Evolutionary conservation across 2,888 invertebrate genomes (phyloP), one percentile per base, ranked within the genome.

Genomic region (Netelia fuscicornis): DNA sequence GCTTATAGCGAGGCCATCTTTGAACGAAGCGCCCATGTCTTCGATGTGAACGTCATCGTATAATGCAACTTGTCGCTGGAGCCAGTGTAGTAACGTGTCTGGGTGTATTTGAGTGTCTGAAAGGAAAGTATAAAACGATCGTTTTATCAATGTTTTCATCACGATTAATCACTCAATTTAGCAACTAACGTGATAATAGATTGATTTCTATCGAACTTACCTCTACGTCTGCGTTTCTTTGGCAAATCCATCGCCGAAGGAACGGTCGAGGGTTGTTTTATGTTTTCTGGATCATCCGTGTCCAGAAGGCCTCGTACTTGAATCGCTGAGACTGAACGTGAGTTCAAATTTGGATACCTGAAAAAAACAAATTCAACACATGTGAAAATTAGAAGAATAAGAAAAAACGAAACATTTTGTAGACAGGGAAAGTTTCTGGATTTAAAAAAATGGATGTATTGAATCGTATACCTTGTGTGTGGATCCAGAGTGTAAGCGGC

Each of bases 401-500:
- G 9, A 5, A 17, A n/a, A 37, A 80, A 65, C 13, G 5, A 52
- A 60, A 25, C 13, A 9, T 56, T 42, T 52, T 9, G 1, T 54
- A 13, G 2, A 23, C 3, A 54, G 13, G 17, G 11, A 64, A 67
- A 11, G 20, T 11, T 48, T 48, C 2, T 48, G 48, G 3, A 48
- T 13, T 10, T 11, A 3, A n/a, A 58, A 64, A 75, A 80, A 56
- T 17, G 0, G 62, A 52, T 42, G 20, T 76, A 48, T 10, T 6
- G 13, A 2, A 25, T 0, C 17, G 76, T 13, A 6, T 89, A 93
- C 91, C 98, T 96, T 2, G 98, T 97, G 75, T 96, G 96, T 3
- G 98, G 98, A 94, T 98, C 98, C 3, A 98, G 94, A 0, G 98
- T 98, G 93, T 98, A 98, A 11, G 97, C 96, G 79, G 96, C 96